Evolutionary conservation across 2,797 vertebrate genomes (phyloP), one percentile per base, ranked within the genome.

Genomic region (Molossus alvarezi): DNA sequence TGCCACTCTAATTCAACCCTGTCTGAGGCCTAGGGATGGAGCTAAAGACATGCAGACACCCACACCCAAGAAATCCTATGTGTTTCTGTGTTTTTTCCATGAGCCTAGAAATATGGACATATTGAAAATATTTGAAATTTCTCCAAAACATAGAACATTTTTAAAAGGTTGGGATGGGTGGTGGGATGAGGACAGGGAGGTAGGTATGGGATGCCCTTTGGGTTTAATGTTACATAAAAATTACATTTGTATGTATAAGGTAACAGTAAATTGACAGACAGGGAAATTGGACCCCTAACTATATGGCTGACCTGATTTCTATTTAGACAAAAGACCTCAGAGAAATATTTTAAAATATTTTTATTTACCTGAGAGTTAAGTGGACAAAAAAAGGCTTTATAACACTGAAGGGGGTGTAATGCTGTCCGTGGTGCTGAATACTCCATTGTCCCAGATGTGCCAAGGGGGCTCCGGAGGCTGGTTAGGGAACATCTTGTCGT

Each of bases 341-440:
- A 77, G n/a, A 71, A 92, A 67, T 88, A 62, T 80, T 88, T 95
- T 9, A 0, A 87, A 90, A 90, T 91, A 71, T 65, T 87, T 91
- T 81, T 81, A 89, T 97, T 95, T 94, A 97, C 67, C 55, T 62
- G 75, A 89, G 37, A 62, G 18, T 82, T n/a, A 91, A 92, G 87
- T 87, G 72, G 65, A 83, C 73, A 41, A 72, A 45, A 33, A 72
- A 72, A 45, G 45, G 51, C 80, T 89, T 90, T 57, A 87, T 71
- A 90, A 62, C 18, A 5, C 71, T 4, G 51, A 58, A 17, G 67
- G 9, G 76, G 41, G 0, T 27, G 25, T 13, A 87, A 81, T 95
- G 96, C 98, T 98, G 97, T 98, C 98, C 98, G 82, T 96, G 98
- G 98, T 98, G 92, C 98, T 98, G 98, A 95, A 97, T 11, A 23